Base-by-base conservation (phyloP, 2,888 invertebrate species). In the Linnaemya vulpina region DNA sequence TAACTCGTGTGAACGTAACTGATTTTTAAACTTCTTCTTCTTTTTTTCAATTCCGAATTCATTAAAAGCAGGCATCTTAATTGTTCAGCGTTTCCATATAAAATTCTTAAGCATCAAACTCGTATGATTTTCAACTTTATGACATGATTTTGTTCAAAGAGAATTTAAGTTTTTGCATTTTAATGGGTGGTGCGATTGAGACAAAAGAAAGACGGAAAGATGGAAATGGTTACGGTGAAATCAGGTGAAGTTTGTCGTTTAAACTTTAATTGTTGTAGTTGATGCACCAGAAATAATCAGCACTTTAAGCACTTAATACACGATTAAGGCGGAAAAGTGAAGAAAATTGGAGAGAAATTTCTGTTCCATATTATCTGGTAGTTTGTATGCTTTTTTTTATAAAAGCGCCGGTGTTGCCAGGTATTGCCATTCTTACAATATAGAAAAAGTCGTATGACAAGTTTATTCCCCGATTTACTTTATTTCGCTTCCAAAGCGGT, bases 1-100 rank as follows among this genome's bases (percentile, higher is more conserved):
- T 49, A 71, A 65, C 63, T 75, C 84, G 68, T 85, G 84, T 82
- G 84, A 85, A 82, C 65, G 10, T 81, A 70, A 84, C 81, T 81
- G 77, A 77, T 77, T 68, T 83, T 79, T 63, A 77, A 77, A 62
- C 53, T 43, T 73, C 67, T 3, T 70, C 60, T 73, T 43, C 68
- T 73, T 3, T 70, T 67, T 73, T 63, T 10, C 15, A 10, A 51
- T 43, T 68, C 79, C 70, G 7, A 62, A 40, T 38, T 65, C 17
- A 49, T 46, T 71, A 38, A 38, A 46, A 53, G 22, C 25, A 25
- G 67, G 20, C 25, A 65, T 53, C 17, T 71, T n/a, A 71, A 60
- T 75, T 74, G 63, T 25, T 4, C 17, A 30, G 17, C n/a, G 68
- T 55, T 62, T 7, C 22, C 22, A 11, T 75, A 13, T n/a, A 30